phyloP scores from a whole-genome alignment of 2,888 invertebrate genomes.

The Drosophila fungiperda region DNA sequence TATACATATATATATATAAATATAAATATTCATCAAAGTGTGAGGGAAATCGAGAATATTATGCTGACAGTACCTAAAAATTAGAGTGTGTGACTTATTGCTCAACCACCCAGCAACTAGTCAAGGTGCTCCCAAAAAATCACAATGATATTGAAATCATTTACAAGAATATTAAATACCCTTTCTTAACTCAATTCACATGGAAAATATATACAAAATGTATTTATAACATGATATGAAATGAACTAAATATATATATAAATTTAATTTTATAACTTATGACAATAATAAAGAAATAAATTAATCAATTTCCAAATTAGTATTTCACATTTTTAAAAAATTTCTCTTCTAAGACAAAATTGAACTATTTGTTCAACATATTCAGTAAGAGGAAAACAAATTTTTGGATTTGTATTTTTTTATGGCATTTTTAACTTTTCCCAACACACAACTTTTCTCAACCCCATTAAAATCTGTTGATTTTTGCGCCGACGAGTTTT shows the following conservation, averaged over 20 bases:
- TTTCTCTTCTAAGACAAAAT: neutral
- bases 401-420: neutral
- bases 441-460: neutral
- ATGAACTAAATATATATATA: no score
- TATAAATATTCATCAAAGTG: neutral
- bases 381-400: neutral
- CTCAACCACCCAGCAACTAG: constrained; percentile 5
- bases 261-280: no score
- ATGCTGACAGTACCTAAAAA: constrained; percentile 7
- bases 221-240: no score
- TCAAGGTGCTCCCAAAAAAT: neutral
- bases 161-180: neutral
- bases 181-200: neutral
- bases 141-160: no score
- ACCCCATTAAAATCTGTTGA: neutral
- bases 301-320: neutral
- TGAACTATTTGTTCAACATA: neutral
- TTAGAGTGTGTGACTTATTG: neutral
- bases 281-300: no score
- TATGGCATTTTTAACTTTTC: neutral
- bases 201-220: neutral
- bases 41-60: neutral
- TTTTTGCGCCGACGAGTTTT: constrained; percentile 1
- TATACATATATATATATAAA: neutral
- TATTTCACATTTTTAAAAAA: neutral